Evolutionary conservation across 2,113 vertebrate species (phyloP), one percentile per base, ranked within the genome.

Genomic region (Sigmodon hispidus): DNA sequence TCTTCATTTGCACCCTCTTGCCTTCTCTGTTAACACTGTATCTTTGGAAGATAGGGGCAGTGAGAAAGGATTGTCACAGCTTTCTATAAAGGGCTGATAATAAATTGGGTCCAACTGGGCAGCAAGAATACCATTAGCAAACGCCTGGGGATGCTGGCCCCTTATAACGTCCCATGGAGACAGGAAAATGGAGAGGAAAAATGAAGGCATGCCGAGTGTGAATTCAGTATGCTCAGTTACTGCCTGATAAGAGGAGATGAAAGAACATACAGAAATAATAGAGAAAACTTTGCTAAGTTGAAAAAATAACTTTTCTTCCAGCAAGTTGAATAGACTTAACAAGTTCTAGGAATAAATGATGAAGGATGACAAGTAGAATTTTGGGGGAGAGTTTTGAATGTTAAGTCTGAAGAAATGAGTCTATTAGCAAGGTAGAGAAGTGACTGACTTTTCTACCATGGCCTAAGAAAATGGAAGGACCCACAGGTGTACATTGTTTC

Each of bases 371-470:
- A 52, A 72, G 81, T 65, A 50, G 31, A 61, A 73, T 43, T 81
- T 61, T 73, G 7, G 48, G 83, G 31, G 36, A 85, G 76, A 31
- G 75, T 61, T 88, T 17, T 40, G 34, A 90, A 81, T 57, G 69
- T 92, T 57, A 89, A 84, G 83, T 75, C 80, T 83, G 59, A 86
- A 90, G 70, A 95, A 92, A 8, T 15, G n/a, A 52, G 26, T 40
- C 31, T 81, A 15, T 34, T 61, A 79, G 77, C 65, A 45, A 52
- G 36, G 11, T 4, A 2, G 7, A 40, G 26, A 7, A 50, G 40
- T 79, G n/a, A 36, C 5, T 19, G 6, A 21, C 36, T 24, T 52
- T 52, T 34, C 16, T 52, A 45, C 3, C 34, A 7, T 19, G 52
- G 43, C 40, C 16, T 45, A 0, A 15, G 52, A 69, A 34, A 40